These are phyloP conservation scores for Flexamia atlantica DNA, from an alignment of 2,888 invertebrate genomes.

Conservation along the genomic window DNA sequence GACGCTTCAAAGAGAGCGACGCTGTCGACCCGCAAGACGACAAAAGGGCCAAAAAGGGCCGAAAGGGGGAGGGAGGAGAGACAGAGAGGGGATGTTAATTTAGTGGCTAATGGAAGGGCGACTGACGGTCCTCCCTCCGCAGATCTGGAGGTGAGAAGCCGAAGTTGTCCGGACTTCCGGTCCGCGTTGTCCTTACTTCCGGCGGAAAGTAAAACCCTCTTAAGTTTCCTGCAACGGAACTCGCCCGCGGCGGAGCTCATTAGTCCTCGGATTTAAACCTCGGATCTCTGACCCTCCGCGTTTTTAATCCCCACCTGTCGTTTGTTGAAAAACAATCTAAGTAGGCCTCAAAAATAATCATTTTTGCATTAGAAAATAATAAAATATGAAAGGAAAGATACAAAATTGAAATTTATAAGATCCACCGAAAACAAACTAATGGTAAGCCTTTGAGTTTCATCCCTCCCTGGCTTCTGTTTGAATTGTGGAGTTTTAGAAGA, in stretches of 20 bases:
- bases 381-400: too few relatives aligned
- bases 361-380: too few relatives aligned
- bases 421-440: too few relatives aligned
- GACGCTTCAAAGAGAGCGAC: background rate
- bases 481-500: too few relatives aligned
- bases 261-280: conserved; percentile 44
- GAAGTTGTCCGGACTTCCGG: conserved; percentile 63
- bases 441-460: too few relatives aligned
- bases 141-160: conserved; percentile 33
- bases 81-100: conserved; percentile 31
- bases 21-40: background rate
- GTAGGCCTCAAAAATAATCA: background rate
- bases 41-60: background rate
- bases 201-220: conserved; percentile 59
- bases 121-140: background rate
- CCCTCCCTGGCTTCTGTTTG: too few relatives aligned
- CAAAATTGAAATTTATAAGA: too few relatives aligned
- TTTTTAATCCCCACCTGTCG: background rate
- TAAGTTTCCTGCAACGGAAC: conserved; percentile 56
- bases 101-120: conserved; percentile 37
- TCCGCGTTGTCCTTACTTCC: conserved; percentile 61
- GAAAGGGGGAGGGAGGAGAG: background rate
- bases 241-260: conserved; percentile 20
- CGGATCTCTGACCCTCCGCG: background rate
- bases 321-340: background rate